Percentiles rank a stretch among this genome's conserved stretches.
These are phyloP conservation scores for Tachyglossus aculeatus DNA, from an alignment of 2,797 vertebrate genomes.

Conservation along the genomic window DNA sequence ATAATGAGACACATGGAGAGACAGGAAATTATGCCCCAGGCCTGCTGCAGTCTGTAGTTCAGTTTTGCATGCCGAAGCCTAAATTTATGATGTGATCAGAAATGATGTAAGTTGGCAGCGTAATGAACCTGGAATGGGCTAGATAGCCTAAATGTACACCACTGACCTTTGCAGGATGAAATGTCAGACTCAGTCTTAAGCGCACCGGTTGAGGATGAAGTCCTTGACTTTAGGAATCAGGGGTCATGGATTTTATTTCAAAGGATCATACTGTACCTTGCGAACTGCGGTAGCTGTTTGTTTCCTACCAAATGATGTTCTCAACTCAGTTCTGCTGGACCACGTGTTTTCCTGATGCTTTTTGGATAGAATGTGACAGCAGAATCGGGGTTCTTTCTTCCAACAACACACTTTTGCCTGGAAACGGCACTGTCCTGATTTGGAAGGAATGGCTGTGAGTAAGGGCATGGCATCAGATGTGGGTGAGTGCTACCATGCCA, in stretches of 20 bases:
- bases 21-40: conserved; percentile 7
- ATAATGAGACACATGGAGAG: conserved; percentile 41
- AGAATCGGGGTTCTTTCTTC: too few relatives aligned
- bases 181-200: conserved; percentile 37
- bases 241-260: conserved; percentile 60
- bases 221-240: conserved; percentile 19
- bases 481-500: too few relatives aligned
- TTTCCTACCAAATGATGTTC: conserved; percentile 36
- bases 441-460: too few relatives aligned
- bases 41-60: conserved; percentile 1
- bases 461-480: too few relatives aligned
- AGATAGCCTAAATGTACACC: background rate
- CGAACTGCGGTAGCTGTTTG: conserved; percentile 49
- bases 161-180: conserved; percentile 36
- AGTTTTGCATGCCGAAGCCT: conserved; percentile 33
- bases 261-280: conserved; percentile 55
- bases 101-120: conserved; percentile 35
- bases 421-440: too few relatives aligned
- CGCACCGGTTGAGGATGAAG: conserved; percentile 32
- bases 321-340: too few relatives aligned
- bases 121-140: conserved; percentile 21
- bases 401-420: too few relatives aligned
- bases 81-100: conserved; percentile 26
- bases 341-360: too few relatives aligned
- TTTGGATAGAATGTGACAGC: too few relatives aligned